Conservation (phyloP, 2,797 vertebrate genomes). For the Distichodus sexfasciatus region DNA sequence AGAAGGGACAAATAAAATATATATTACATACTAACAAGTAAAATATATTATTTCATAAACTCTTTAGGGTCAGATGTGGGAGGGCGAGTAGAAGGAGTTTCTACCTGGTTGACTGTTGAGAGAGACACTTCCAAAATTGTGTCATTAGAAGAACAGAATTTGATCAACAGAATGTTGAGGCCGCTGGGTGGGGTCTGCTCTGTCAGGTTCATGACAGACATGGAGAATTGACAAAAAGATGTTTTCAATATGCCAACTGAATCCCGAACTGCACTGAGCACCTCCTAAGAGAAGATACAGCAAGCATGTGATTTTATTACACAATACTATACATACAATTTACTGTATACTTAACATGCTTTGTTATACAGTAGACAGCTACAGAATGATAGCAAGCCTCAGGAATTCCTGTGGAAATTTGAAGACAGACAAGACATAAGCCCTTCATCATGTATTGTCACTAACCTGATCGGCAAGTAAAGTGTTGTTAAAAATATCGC, state of each 20-base stretch:
- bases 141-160: conserved; percentile 67
- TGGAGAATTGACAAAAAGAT: conserved; percentile 56
- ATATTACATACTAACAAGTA: too few relatives aligned
- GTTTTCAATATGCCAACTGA: conserved; percentile 62
- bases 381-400: too few relatives aligned
- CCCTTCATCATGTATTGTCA: background rate
- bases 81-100: background rate
- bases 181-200: background rate
- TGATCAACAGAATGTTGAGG: conserved; percentile 41
- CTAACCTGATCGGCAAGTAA: conserved; percentile 59
- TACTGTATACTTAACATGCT: too few relatives aligned
- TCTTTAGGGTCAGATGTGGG: too few relatives aligned
- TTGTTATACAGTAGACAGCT: too few relatives aligned
- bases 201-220: conserved; percentile 56
- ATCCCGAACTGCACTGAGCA: conserved; percentile 50
- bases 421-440: background rate
- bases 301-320: background rate
- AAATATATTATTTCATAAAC: too few relatives aligned
- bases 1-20: too few relatives aligned
- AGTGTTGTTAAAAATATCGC: conserved; percentile 38
- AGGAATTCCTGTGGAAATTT: too few relatives aligned
- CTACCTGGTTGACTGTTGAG: conserved; percentile 66
- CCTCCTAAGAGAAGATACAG: conserved; percentile 47
- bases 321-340: too few relatives aligned
- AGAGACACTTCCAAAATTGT: conserved; percentile 67